phyloP scores from a whole-genome alignment of 2,797 vertebrate species.

The Cirrhinus mrigala region DNA sequence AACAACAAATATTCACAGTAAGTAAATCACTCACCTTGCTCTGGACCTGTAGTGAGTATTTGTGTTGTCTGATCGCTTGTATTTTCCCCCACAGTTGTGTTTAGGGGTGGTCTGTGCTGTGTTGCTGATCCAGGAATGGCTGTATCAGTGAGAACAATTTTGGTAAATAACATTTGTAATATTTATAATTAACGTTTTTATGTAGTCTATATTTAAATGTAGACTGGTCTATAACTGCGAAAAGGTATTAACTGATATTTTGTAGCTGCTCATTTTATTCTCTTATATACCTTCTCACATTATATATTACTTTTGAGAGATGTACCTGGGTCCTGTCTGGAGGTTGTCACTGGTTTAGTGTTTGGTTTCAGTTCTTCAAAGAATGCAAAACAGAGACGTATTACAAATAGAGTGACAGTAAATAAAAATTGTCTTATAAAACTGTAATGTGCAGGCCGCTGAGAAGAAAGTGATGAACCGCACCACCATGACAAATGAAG shows the following conservation, averaged over 20 bases:
- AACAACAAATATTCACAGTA: neutral
- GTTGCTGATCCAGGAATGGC: neutral
- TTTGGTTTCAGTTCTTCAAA: slow-evolving; percentile 6
- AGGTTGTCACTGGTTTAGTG: neutral
- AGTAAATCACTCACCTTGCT: neutral
- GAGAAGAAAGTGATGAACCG: slow-evolving; percentile 33
- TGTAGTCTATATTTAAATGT: neutral
- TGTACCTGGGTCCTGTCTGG: neutral
- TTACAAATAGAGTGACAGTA: neutral
- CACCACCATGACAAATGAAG: slow-evolving; percentile 72
- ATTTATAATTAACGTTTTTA: neutral
- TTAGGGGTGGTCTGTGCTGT: neutral
- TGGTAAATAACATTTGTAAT: neutral
- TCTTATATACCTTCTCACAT: neutral
- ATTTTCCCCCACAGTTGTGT: neutral
- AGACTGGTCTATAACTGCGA: neutral
- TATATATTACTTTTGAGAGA: neutral
- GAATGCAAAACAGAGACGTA: neutral
- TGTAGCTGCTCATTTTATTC: neutral
- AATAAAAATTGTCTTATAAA: neutral
- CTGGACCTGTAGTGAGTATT: neutral
- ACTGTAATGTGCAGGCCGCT: neutral
- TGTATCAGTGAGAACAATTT: neutral
- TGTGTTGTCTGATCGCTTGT: neutral
- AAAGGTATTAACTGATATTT: neutral